Conservation (phyloP, 2,797 vertebrate genomes). For the Siniperca undulata region DNA sequence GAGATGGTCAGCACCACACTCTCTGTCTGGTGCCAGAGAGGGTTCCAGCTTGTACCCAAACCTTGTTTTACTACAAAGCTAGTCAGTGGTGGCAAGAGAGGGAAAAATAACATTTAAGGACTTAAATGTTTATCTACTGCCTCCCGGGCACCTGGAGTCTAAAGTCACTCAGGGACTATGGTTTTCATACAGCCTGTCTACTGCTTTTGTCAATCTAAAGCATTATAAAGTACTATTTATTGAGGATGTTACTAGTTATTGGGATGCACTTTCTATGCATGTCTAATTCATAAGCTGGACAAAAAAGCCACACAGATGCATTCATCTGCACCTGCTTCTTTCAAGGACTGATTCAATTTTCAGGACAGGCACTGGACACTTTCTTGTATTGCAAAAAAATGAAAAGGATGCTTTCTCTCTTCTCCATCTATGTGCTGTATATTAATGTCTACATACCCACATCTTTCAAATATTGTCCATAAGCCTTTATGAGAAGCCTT, state of each 20-base stretch:
- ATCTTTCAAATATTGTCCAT: conserved; percentile 56
- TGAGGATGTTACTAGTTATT: neutral
- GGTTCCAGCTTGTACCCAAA: conserved; percentile 76
- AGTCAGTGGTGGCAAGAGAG: conserved; percentile 24
- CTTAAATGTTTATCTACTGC: conserved; percentile 11
- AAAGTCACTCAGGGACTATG: neutral
- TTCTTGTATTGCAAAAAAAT: conserved; percentile 33
- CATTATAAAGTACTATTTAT: neutral
- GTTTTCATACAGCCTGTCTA: neutral
- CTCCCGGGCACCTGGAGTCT: neutral
- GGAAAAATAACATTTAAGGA: neutral
- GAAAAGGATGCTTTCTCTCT: conserved; percentile 23
- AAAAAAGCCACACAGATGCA: conserved; percentile 29
- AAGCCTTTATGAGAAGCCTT: conserved; percentile 48
- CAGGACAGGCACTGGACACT: conserved; percentile 36
- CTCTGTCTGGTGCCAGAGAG: conserved; percentile 79
- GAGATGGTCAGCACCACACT: conserved; percentile 76
- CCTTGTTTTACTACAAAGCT: conserved; percentile 33
- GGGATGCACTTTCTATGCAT: neutral
- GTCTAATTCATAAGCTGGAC: conserved; percentile 27
- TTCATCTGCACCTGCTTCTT: conserved; percentile 60
- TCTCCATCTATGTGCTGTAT: conserved; percentile 28
- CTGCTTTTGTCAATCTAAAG: conserved; percentile 10
- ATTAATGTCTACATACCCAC: conserved; percentile 48
- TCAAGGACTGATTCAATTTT: conserved; percentile 60